Percentiles rank a stretch among this genome's conserved stretches.
Evolutionary conservation across 2,797 vertebrate genomes (phyloP).

Genomic region (Leuciscus waleckii): DNA sequence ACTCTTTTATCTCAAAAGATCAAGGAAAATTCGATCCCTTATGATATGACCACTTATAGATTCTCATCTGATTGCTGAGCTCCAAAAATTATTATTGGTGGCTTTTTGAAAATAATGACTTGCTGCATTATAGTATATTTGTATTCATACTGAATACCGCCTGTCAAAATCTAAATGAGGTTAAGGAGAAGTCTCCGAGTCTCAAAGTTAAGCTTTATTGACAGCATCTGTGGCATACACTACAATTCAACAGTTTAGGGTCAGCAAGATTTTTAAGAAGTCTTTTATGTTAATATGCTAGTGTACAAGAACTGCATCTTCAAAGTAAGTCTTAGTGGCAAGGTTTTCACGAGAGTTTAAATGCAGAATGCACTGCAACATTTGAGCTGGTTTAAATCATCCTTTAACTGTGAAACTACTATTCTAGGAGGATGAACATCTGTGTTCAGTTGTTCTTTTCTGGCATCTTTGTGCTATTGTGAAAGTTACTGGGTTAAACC

Average conservation of each 20-base stretch:
- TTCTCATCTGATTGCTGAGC: background rate
- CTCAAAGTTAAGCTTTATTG: background rate
- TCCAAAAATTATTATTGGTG: background rate
- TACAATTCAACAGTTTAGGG: background rate
- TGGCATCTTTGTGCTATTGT: background rate
- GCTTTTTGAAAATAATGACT: slow-evolving; percentile 12
- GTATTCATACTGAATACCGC: slow-evolving; percentile 13
- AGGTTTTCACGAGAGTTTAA: background rate
- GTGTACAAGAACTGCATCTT: background rate
- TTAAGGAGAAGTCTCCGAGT: background rate
- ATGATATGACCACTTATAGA: background rate
- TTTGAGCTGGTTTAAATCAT: background rate
- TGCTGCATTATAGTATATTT: slow-evolving; percentile 9
- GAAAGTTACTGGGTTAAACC: background rate
- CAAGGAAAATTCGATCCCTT: slow-evolving; percentile 10
- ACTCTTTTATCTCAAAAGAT: slow-evolving; percentile 11
- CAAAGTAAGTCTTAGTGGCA: background rate
- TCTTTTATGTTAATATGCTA: background rate
- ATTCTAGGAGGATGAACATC: background rate
- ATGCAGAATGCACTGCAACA: background rate
- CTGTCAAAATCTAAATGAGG: slow-evolving; percentile 7
- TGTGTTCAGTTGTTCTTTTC: background rate
- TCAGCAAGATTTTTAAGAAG: background rate
- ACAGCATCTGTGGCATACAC: background rate
- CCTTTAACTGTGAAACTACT: background rate